Evolutionary conservation across 2,888 invertebrate genomes (phyloP), one percentile per base, ranked within the genome.

Genomic region (Heliconius aoede): DNA sequence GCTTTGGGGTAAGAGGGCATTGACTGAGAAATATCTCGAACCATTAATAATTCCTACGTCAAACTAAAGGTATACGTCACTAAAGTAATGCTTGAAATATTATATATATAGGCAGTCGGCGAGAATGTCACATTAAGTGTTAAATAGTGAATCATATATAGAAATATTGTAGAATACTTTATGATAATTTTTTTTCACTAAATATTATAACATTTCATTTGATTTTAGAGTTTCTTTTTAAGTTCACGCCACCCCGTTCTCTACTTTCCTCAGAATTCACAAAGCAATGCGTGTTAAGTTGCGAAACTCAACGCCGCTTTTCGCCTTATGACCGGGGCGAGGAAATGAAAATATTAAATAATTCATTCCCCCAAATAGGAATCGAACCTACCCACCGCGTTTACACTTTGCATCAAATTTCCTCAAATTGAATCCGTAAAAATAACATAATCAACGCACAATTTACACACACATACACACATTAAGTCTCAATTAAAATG

Each of bases 1-100:
- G 74, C 80, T 72, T 73, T 58, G 67, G 73, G 75, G 72, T 72
- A 77, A 78, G 69, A 76, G 83, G 82, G 55, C 81, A 73, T 78
- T 80, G 81, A 80, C 76, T 68, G 69, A 72, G 60, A 75, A 76
- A 73, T 21, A 36, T 69, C 72, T 51, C 72, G 24, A 69, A 68
- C 32, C 32, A 60, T 72, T 36, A 72, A 4, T 3, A 24, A 32
- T 40, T 60, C 60, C 58, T 60, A 60, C 72, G 72, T 72, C 72
- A 72, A 36, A 72, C 60, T 36, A 60, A 71, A 60, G 26, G 32
- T 51, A 46, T 28, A 51, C 69, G 55, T 69, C 55, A 69, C 30
- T 15, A 30, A 15, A 55, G n/a, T 15, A 24, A 55, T 24, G 30
- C n/a, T 15, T 4, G 8, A 55, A 69, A 55, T 55, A 15, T n/a